Conservation (phyloP, 2,888 invertebrate genomes). For the Papilio gigon region DNA sequence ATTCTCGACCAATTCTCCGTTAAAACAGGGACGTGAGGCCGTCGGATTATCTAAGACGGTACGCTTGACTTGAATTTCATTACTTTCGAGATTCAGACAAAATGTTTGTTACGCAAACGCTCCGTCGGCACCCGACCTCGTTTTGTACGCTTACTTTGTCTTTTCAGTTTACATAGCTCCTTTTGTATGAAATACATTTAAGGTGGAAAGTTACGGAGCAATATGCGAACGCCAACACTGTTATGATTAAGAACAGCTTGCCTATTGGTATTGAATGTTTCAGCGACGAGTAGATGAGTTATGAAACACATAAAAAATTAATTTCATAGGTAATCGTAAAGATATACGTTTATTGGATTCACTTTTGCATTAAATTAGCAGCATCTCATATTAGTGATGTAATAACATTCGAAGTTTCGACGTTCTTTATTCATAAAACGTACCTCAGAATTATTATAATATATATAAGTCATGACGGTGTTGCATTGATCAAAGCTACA, state of each 20-base stretch:
- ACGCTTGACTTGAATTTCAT: conserved; percentile 24
- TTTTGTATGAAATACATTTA: conserved; percentile 22
- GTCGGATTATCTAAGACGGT: neutral
- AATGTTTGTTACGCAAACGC: conserved; percentile 25
- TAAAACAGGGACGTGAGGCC: neutral
- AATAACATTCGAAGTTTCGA: neutral
- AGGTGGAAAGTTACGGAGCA: conserved; percentile 3
- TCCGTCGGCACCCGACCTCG: neutral
- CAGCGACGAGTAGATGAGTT: neutral
- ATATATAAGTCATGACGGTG: neutral
- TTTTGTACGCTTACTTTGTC: conserved; percentile 11
- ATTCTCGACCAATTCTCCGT: neutral
- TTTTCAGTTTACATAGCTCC: conserved; percentile 25
- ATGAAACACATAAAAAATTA: conserved; percentile 8
- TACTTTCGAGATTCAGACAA: conserved; percentile 4
- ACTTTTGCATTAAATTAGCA: neutral
- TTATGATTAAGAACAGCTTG: conserved; percentile 16
- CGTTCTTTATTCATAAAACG: neutral
- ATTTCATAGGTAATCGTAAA: conserved; percentile 4
- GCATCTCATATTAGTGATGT: no score
- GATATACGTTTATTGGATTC: conserved; percentile 5
- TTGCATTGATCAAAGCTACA: neutral
- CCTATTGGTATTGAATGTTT: neutral
- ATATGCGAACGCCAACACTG: neutral
- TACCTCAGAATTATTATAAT: neutral